phyloP scores from a whole-genome alignment of 2,797 vertebrate genomes.

The Uromys caudimaculatus region DNA sequence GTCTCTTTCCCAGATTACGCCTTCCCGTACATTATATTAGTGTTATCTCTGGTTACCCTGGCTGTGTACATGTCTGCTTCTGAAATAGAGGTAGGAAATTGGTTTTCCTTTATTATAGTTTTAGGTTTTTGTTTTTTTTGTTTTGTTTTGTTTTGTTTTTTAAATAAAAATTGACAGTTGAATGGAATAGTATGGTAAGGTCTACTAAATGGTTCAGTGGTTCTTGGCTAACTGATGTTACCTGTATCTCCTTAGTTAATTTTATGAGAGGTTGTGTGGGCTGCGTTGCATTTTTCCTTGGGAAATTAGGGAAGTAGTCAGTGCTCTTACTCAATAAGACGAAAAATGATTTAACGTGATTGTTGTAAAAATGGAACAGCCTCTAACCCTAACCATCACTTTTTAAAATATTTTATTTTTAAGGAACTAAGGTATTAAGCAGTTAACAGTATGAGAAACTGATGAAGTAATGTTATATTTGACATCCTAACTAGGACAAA shows the following conservation, averaged over 20 bases:
- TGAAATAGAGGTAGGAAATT: conserved; percentile 95
- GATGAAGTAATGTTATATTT: not conserved
- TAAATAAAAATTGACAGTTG: conserved; percentile 37
- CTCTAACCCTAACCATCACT: not conserved
- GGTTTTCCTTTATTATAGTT: not conserved
- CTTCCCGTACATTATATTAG: conserved; percentile 97
- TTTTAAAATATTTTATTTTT: conserved; percentile 10
- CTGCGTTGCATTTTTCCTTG: not conserved
- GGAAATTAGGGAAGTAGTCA: conserved; percentile 14
- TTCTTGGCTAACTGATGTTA: not conserved
- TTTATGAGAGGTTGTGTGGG: not conserved
- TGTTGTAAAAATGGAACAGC: not conserved
- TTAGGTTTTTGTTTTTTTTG: not conserved
- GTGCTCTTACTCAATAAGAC: not conserved
- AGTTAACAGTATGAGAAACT: conserved; percentile 25
- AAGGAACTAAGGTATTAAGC: conserved; percentile 51
- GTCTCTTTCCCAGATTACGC: conserved; percentile 94
- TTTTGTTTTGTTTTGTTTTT: not conserved
- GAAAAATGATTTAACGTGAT: not conserved
- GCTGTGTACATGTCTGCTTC: conserved; percentile 99
- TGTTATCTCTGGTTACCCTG: conserved; percentile 95
- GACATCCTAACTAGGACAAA: not conserved
- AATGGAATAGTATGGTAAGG: not conserved
- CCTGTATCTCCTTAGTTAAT: not conserved
- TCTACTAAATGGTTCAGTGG: not conserved